Evolutionary conservation across 2,888 invertebrate species (phyloP).

Genomic region (Cephus rjabovi): DNA sequence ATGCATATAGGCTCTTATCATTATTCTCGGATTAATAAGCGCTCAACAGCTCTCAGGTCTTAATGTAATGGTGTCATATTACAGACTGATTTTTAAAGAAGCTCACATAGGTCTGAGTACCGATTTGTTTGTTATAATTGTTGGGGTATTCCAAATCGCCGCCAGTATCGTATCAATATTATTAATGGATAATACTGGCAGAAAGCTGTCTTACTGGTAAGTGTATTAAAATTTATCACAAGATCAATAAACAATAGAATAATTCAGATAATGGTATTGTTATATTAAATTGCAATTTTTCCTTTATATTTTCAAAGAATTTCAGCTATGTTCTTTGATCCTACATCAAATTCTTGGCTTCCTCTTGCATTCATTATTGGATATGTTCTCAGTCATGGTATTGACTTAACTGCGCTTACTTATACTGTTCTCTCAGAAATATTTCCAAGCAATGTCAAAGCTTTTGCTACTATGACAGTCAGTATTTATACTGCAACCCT

Average conservation of each 20-base stretch:
- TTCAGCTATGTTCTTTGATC: constrained; percentile 36
- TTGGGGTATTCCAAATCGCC: constrained; percentile 63
- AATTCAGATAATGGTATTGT: background rate
- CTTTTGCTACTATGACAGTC: constrained; percentile 37
- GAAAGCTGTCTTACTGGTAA: constrained; percentile 46
- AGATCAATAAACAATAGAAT: background rate
- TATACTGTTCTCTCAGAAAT: constrained; percentile 21
- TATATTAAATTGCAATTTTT: constrained; percentile 6
- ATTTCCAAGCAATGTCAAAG: constrained; percentile 24
- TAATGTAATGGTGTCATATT: constrained; percentile 47
- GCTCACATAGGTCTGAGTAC: constrained; percentile 52
- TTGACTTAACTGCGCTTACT: background rate
- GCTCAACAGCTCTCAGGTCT: constrained; percentile 52
- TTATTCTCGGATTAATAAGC: constrained; percentile 15
- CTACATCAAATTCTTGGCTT: constrained; percentile 36
- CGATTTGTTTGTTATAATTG: constrained; percentile 62
- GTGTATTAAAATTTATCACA: background rate
- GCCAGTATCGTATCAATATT: constrained; percentile 46
- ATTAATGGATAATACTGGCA: constrained; percentile 57
- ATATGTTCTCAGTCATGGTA: too few species aligned
- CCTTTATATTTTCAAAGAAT: constrained; percentile 51
- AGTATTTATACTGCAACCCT: constrained; percentile 44
- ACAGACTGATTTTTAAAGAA: constrained; percentile 55
- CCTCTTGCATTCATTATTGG: constrained; percentile 29
- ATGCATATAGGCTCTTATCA: too few species aligned